These are phyloP conservation scores for Apotomis capreana DNA, from an alignment of 2,888 invertebrate species.

Conservation along the genomic window DNA sequence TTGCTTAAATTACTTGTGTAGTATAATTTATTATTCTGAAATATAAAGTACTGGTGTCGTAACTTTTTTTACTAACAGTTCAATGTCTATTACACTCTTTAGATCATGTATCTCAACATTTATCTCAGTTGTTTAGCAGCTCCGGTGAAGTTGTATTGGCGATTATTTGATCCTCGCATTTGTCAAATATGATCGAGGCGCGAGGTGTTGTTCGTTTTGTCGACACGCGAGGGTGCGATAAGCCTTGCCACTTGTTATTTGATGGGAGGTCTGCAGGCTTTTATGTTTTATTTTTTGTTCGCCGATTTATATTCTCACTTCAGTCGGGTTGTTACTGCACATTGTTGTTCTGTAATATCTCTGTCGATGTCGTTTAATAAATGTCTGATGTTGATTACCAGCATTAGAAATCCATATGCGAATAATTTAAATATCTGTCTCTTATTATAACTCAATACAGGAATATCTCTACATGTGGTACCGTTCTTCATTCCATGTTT, in stretches of 20 bases:
- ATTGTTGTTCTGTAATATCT: background rate
- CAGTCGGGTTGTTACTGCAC: background rate
- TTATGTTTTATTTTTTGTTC: conserved; percentile 50
- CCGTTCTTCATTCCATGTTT: conserved; percentile 58
- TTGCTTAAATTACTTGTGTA: background rate
- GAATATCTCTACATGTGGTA: conserved; percentile 66
- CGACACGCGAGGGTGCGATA: conserved; percentile 74
- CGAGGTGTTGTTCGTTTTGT: conserved; percentile 73
- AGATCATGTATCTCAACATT: too few relatives aligned
- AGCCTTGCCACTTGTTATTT: conserved; percentile 74
- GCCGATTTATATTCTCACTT: conserved; percentile 17
- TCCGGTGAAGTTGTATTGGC: conserved; percentile 50
- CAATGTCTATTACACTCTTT: background rate
- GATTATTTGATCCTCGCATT: conserved; percentile 70
- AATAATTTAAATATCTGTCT: conserved; percentile 46
- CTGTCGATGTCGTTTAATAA: background rate
- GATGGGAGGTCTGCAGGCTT: conserved; percentile 67
- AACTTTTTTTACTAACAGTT: background rate
- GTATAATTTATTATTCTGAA: background rate
- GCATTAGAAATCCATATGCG: conserved; percentile 44
- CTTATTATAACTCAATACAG: conserved; percentile 56
- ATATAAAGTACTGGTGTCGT: background rate
- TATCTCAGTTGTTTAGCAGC: background rate
- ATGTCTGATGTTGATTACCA: conserved; percentile 32
- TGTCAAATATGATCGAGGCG: conserved; percentile 73